Conservation (phyloP, 2,113 vertebrate genomes). For the Hyperoodon ampullatus region DNA sequence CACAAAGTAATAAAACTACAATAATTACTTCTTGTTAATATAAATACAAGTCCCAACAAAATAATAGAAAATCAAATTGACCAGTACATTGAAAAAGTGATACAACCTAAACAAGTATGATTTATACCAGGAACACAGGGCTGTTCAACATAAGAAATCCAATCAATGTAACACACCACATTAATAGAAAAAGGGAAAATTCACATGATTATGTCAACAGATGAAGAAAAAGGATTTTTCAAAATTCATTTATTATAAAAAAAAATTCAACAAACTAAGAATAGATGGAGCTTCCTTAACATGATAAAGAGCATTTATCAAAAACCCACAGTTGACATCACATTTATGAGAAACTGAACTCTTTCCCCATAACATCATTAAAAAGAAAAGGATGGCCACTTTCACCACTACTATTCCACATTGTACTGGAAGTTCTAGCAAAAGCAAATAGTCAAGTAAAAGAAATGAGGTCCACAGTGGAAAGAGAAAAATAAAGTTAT, state of each 20-base stretch:
- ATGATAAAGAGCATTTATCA: background rate
- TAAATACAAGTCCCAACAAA: background rate
- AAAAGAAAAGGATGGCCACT: background rate
- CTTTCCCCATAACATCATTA: background rate
- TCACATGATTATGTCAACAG: background rate
- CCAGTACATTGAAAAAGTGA: background rate
- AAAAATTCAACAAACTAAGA: background rate
- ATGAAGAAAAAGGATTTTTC: background rate
- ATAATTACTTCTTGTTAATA: background rate
- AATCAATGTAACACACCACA: background rate
- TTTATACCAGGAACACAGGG: background rate
- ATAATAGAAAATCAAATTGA: background rate
- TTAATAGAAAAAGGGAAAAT: background rate
- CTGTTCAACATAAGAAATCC: background rate
- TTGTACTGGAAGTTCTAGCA: background rate
- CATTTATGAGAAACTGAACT: background rate
- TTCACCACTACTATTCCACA: background rate
- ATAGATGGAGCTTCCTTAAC: background rate
- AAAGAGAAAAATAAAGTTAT: background rate
- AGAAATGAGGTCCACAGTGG: background rate
- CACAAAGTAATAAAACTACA: background rate
- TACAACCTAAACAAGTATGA: background rate
- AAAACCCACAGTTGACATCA: background rate
- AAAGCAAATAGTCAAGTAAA: background rate
- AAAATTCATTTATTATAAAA: background rate